Percentiles rank a stretch among this genome's conserved stretches.
These are phyloP conservation scores for Notoglanidium macrostoma DNA, from an alignment of 2,797 vertebrate species.

Conservation along the genomic window DNA sequence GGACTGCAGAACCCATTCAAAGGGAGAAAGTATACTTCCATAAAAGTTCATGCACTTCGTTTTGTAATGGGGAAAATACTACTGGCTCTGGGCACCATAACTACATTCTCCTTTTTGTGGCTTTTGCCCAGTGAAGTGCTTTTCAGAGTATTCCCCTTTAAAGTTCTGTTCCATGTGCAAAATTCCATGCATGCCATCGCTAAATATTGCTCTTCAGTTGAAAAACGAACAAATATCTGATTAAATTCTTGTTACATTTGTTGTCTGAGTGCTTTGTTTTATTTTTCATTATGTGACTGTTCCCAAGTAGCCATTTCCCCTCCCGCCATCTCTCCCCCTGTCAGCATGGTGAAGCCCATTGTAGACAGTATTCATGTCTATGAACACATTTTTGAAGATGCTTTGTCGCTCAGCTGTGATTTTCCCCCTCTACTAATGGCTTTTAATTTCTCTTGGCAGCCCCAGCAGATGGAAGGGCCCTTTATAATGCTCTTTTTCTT, in stretches of 20 bases:
- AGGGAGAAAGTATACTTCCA: slow-evolving; percentile 64
- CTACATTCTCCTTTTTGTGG: slow-evolving; percentile 56
- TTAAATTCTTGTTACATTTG: slow-evolving; percentile 88
- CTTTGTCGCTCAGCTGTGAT: slow-evolving; percentile 81
- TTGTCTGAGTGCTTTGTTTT: slow-evolving; percentile 88
- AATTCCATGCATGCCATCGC: slow-evolving; percentile 92
- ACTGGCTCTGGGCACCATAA: slow-evolving; percentile 61
- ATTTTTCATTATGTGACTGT: slow-evolving; percentile 80
- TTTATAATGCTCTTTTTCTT: slow-evolving; percentile 73
- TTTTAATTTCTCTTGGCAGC: slow-evolving; percentile 80
- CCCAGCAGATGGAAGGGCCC: slow-evolving; percentile 70
- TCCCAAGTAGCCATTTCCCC: slow-evolving; percentile 83
- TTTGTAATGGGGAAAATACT: slow-evolving; percentile 68
- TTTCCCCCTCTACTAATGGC: slow-evolving; percentile 79
- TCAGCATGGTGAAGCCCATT: slow-evolving; percentile 87
- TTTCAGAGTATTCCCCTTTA: slow-evolving; percentile 89
- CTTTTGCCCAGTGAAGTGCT: slow-evolving; percentile 70
- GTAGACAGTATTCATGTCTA: slow-evolving; percentile 87
- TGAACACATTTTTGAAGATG: slow-evolving; percentile 78
- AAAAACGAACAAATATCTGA: slow-evolving; percentile 67
- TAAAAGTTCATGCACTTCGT: slow-evolving; percentile 63
- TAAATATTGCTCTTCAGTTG: slow-evolving; percentile 87
- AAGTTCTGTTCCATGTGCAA: slow-evolving; percentile 92
- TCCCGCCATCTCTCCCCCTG: slow-evolving; percentile 82
- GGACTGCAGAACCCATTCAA: slow-evolving; percentile 73